Base-by-base conservation (phyloP, 2,888 invertebrate genomes). In the Amphimallon solstitiale region DNA sequence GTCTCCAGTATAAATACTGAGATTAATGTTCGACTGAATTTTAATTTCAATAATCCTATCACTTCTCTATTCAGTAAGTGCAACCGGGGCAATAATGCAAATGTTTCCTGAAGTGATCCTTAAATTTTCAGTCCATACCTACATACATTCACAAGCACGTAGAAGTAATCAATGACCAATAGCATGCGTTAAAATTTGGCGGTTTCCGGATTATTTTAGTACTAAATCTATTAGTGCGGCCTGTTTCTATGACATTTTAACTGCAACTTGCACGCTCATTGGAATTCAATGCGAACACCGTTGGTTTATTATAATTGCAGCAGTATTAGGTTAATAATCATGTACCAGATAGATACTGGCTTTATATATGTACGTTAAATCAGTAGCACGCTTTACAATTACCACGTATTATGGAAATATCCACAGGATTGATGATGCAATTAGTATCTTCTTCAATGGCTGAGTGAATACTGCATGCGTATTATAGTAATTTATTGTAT, bases 131-230 rank as follows among this genome's bases (percentile, higher is more conserved):
- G 6, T 21, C n/a, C 49, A 19, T 5, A 43, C 43, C 6, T 43
- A 9, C 2, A 17, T 9, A 9, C n/a, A 43, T 43, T 6, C 17
- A 43, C 14, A 7, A 43, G 10, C 46, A 61, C 56, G 56, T 43
- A 56, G 23, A 23, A 56, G 56, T 40, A 56, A 56, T 56, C 56
- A 14, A 56, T 56, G 40, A 23, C 4, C 40, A 56, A 56, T 56
- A 56, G 56, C 6, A 7, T 40, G 62, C 63, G 54, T 66, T 68
- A 59, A 62, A 68, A 66, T 64, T 56, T 62, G 61, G 66, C 46
- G 70, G 68, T 68, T 68, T 68, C 70, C 70, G 70, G 68, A 68
- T 66, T 67, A 68, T 70, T 70, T 70, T 65, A 70, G 68, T 66
- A 61, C 60, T 61, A 66, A 66, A 68, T 68, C 70, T 66, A 70